Evolutionary conservation across 2,797 vertebrate genomes (phyloP).

Genomic region (Pseudomugil gertrudae): DNA sequence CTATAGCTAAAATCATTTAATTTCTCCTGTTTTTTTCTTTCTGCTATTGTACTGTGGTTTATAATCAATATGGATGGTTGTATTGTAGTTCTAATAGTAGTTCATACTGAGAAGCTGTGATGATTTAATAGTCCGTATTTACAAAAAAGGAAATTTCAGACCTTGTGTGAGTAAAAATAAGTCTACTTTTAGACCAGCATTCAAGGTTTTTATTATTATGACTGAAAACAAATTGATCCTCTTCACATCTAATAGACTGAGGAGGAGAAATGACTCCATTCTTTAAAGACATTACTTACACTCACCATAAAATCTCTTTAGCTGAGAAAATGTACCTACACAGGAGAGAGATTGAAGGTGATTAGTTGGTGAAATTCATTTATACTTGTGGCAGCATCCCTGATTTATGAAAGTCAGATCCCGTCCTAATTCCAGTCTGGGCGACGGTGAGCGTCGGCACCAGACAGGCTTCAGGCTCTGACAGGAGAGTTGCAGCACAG

Average conservation of each 20-base stretch:
- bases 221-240: slow-evolving; percentile 50
- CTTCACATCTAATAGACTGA: slow-evolving; percentile 36
- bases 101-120: not conserved
- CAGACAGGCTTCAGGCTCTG: slow-evolving; percentile 55
- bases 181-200: not conserved
- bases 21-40: not conserved
- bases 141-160: not conserved
- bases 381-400: slow-evolving; percentile 31
- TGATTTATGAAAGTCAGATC: slow-evolving; percentile 63
- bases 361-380: slow-evolving; percentile 67
- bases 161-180: not conserved
- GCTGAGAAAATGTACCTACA: slow-evolving; percentile 82
- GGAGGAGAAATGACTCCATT: slow-evolving; percentile 28
- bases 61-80: not conserved
- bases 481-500: slow-evolving; percentile 49
- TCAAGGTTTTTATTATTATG: slow-evolving; percentile 42
- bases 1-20: not conserved
- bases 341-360: slow-evolving; percentile 65
- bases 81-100: not conserved
- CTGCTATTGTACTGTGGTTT: not conserved
- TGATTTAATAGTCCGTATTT: not conserved
- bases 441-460: slow-evolving; percentile 48
- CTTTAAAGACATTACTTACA: slow-evolving; percentile 74
- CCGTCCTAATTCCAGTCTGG: slow-evolving; percentile 61
- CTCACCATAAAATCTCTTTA: slow-evolving; percentile 84